Evolutionary conservation across 2,888 invertebrate species (phyloP).

Genomic region (Apotomis betuletana): DNA sequence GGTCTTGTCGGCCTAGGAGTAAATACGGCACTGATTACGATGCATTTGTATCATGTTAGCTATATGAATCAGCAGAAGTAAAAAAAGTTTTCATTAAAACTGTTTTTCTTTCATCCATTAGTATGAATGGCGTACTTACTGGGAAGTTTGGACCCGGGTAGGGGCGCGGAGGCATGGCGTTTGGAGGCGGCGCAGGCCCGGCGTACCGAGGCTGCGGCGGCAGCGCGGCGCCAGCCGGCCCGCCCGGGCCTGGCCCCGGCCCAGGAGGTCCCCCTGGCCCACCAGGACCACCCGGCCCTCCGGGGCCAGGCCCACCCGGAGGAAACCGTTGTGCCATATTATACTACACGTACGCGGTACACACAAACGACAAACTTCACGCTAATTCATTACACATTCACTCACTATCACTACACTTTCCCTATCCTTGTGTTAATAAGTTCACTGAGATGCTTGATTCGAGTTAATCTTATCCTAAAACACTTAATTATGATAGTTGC

Average conservation of each 20-base stretch:
- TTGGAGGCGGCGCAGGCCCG: constrained; percentile 83
- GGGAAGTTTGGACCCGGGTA: constrained; percentile 90
- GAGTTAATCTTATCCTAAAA: neutral
- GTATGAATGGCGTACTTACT: constrained; percentile 75
- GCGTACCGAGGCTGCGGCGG: constrained; percentile 72
- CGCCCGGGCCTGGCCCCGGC: constrained; percentile 41
- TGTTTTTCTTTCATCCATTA: no score
- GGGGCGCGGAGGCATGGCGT: constrained; percentile 87
- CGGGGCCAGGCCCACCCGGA: constrained; percentile 58
- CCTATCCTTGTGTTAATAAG: neutral
- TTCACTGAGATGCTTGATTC: neutral
- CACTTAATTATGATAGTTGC: neutral
- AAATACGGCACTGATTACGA: no score
- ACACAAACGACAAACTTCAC: constrained; percentile 17
- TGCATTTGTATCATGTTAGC: no score
- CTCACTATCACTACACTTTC: constrained; percentile 2
- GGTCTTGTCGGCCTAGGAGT: no score
- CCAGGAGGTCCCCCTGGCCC: constrained; percentile 30
- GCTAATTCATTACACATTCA: constrained; percentile 30
- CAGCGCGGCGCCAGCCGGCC: constrained; percentile 79
- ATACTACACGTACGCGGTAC: constrained; percentile 15
- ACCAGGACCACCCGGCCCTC: constrained; percentile 24
- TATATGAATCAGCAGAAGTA: no score
- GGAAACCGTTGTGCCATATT: constrained; percentile 76
- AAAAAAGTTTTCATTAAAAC: no score